phyloP scores from a whole-genome alignment of 2,113 vertebrate species.

The Himantopus leucocephalus region DNA sequence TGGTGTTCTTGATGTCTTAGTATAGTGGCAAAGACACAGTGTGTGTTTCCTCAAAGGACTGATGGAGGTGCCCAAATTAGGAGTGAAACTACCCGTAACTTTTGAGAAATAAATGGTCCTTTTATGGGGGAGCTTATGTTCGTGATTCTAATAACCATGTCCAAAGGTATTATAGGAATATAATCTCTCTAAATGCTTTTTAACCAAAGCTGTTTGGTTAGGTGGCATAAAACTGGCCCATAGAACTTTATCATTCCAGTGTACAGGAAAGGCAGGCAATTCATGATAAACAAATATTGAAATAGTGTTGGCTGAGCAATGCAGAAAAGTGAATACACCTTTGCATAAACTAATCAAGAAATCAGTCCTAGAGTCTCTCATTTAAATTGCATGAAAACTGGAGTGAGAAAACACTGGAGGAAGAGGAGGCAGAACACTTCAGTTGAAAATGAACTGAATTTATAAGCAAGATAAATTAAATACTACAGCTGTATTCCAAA shows the following conservation, averaged over 20 bases:
- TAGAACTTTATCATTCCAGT: not conserved
- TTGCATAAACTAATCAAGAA: slow-evolving; percentile 35
- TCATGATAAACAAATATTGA: not conserved
- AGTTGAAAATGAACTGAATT: not conserved
- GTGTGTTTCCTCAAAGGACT: not conserved
- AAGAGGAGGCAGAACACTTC: not conserved
- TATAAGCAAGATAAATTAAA: not conserved
- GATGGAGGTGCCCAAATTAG: not conserved
- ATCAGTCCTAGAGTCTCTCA: not conserved
- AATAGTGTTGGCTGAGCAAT: not conserved
- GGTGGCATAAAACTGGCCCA: not conserved
- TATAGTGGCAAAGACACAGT: not conserved
- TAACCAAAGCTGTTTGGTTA: not conserved
- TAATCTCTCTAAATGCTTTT: not conserved
- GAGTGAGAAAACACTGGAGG: not conserved
- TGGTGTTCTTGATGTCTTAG: not conserved
- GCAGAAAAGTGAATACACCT: not conserved
- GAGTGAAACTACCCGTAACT: not conserved
- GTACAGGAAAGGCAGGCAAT: not conserved
- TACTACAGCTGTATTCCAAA: not conserved
- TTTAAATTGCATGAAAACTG: slow-evolving; percentile 32
- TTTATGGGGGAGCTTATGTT: not conserved
- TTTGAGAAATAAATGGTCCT: not conserved
- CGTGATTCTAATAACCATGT: not conserved
- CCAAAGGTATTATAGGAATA: not conserved